Base-by-base conservation (phyloP, 2,888 invertebrate species). In the Magallana nippona region DNA sequence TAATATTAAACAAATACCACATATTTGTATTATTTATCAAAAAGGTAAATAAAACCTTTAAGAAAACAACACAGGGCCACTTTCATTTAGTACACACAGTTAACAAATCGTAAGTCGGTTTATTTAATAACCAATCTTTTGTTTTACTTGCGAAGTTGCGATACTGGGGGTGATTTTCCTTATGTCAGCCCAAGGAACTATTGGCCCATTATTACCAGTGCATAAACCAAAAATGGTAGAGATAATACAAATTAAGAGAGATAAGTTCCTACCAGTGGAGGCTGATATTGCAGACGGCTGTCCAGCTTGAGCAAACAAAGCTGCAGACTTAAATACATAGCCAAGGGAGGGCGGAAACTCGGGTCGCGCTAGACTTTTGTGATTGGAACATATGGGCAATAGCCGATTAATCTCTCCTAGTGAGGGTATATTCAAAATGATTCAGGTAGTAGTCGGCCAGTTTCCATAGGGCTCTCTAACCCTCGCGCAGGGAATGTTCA, bases 381-480 rank as follows among this genome's bases (percentile, higher is more conserved):
- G 71, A 71, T 71, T 32, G 22, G 27, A 22, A 71, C 71, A 71
- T 71, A 22, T 71, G 71, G 44, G 71, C 71, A 71, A 71, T 71
- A 27, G 17, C n/a, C 17, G 71, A 71, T 71, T 22, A 71, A 71
- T 71, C 19, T 19, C 71, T 71, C 19, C n/a, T 22, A 11, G 11
- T 71, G 32, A 71, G 71, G 15, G 71, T 27, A 71, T 32, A 1
- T 17, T 60, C n/a, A 10, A 15, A n/a, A 17, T 60, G n/a, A 60
- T 71, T 27, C 71, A 71, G 71, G 27, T 71, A 71, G 71, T 15
- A 0, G 13, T 27, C 1, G 11, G 71, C 15, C 15, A 71, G 71
- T 71, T 71, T 71, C 71, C 71, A 71, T 71, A 71, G 71, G 27
- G 22, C 71, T 32, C 71, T 15, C 71, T 32, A 71, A 71, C 71